A percentile compares a stretch with the other conserved stretches of the same genome.
Conservation (phyloP, 1,140 invertebrate species). For the Ceratina australensis region DNA sequence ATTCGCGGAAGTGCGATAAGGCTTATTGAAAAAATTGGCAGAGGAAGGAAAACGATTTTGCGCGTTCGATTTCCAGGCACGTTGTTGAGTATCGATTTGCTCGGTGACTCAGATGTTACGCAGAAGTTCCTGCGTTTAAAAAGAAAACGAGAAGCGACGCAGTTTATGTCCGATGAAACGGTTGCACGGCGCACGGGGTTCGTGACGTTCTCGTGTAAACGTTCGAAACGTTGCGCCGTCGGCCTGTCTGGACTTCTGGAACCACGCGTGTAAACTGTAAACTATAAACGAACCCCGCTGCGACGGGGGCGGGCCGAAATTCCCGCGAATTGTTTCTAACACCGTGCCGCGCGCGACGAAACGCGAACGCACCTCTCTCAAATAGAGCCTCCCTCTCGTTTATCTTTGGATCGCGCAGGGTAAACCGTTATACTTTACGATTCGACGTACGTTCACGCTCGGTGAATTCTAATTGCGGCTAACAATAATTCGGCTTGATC, state of each 20-base stretch:
- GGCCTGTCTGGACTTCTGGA: slow-evolving; percentile 3
- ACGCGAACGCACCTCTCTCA: slow-evolving; percentile 45
- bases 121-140: no score
- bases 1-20: no score
- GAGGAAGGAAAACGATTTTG: no score
- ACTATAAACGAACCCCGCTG: no score
- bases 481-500: no score
- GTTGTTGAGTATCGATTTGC: no score
- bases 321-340: slow-evolving; percentile 43
- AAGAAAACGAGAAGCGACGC: no score
- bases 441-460: background rate
- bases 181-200: slow-evolving; percentile 41
- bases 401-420: slow-evolving; percentile 32
- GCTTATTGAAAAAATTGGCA: no score
- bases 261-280: slow-evolving; percentile 37
- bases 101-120: no score
- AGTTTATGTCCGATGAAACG: slow-evolving; percentile 6
- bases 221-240: slow-evolving; percentile 32
- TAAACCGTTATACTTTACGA: background rate
- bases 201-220: slow-evolving; percentile 59
- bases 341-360: slow-evolving; percentile 17
- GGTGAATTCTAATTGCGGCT: no score
- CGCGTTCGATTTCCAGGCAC: no score
- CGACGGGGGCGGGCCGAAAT: slow-evolving; percentile 23
- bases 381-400: background rate